Conservation (phyloP, 2,113 vertebrate genomes). For the Cichladusa arquata region DNA sequence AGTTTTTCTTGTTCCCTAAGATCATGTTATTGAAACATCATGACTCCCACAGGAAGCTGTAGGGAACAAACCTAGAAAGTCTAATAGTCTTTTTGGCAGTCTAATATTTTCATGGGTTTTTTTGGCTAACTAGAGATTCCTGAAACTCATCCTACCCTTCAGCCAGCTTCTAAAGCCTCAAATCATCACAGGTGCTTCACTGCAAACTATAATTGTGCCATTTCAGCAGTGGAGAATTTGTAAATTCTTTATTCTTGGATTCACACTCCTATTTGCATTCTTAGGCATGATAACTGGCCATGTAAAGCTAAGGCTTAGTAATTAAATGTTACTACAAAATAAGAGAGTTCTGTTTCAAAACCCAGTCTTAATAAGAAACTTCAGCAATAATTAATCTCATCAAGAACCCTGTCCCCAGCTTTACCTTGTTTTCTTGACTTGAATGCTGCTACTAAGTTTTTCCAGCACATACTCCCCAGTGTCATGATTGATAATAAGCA, state of each 20-base stretch:
- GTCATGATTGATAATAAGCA: slow-evolving; percentile 98
- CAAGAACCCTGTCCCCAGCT: neutral
- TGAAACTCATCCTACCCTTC: neutral
- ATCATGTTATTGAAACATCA: neutral
- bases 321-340: neutral
- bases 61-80: neutral
- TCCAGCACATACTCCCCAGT: slow-evolving; percentile 95
- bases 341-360: neutral
- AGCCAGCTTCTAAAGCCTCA: neutral
- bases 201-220: neutral
- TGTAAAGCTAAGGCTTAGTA: neutral
- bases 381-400: neutral
- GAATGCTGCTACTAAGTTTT: slow-evolving; percentile 97
- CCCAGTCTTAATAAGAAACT: neutral
- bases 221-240: neutral
- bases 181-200: neutral
- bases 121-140: neutral
- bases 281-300: neutral
- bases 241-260: neutral
- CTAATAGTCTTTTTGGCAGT: neutral
- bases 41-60: neutral
- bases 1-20: neutral
- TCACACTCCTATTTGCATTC: neutral
- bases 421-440: slow-evolving; percentile 99
- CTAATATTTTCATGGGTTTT: neutral